Percentiles rank a stretch among this genome's conserved stretches.
Evolutionary conservation across 2,113 vertebrate genomes (phyloP).

Genomic region (Eulemur macaco): DNA sequence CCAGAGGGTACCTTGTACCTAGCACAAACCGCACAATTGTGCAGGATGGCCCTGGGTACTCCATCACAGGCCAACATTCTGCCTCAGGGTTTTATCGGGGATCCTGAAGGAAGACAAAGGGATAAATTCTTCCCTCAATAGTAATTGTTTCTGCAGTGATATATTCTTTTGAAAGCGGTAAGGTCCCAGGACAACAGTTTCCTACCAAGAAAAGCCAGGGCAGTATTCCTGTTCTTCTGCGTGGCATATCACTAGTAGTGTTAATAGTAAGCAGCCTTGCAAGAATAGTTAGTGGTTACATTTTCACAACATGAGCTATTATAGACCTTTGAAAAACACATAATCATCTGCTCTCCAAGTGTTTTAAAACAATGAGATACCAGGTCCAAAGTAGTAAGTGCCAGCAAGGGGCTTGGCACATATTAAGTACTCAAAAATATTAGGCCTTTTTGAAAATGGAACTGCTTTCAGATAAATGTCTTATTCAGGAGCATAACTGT

Average conservation of each 20-base stretch:
- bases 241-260: background rate
- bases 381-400: background rate
- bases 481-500: background rate
- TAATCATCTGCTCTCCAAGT: background rate
- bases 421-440: background rate
- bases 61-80: background rate
- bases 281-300: background rate
- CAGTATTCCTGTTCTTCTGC: background rate
- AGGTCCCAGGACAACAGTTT: background rate
- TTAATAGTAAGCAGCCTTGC: background rate
- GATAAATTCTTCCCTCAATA: background rate
- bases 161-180: background rate
- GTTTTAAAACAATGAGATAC: background rate
- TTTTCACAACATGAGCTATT: background rate
- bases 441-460: background rate
- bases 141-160: background rate
- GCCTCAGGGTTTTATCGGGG: background rate
- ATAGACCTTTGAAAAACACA: background rate
- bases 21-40: background rate
- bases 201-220: background rate
- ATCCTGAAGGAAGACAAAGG: background rate
- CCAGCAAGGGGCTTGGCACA: background rate
- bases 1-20: background rate
- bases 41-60: background rate
- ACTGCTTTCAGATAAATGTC: background rate